A percentile compares a stretch with the other conserved stretches of the same genome.
Evolutionary conservation across 2,888 invertebrate species (phyloP).

Genomic region (Lithophane leautieri): DNA sequence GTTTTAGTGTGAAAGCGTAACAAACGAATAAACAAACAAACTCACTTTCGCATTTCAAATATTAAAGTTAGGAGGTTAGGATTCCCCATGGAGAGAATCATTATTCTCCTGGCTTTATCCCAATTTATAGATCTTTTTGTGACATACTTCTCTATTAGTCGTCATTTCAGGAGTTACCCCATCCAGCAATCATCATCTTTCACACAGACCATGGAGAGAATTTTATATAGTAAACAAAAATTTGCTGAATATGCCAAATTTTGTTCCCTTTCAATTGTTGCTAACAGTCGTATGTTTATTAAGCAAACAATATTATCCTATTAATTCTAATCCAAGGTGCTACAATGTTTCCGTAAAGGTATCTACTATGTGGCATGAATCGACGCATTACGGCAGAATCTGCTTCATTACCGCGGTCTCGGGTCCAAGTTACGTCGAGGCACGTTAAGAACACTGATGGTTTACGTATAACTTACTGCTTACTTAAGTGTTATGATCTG

Average conservation of each 20-base stretch:
- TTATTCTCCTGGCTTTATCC: background rate
- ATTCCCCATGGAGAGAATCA: background rate
- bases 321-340: conserved; percentile 16
- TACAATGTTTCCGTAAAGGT: background rate
- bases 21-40: too few species aligned
- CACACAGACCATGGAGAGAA: background rate
- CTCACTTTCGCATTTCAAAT: too few species aligned
- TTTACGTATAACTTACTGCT: conserved; percentile 48
- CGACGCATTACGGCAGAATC: conserved; percentile 18
- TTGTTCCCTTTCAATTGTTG: background rate
- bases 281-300: background rate
- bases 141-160: background rate
- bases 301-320: background rate
- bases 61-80: too few species aligned
- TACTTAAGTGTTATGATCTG: conserved; percentile 51
- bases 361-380: conserved; percentile 14
- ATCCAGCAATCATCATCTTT: background rate
- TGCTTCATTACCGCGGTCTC: conserved; percentile 33
- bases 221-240: background rate
- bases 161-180: background rate
- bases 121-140: too few species aligned
- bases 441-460: conserved; percentile 34
- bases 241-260: background rate
- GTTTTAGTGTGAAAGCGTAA: too few species aligned
- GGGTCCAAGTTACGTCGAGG: conserved; percentile 13